Evolutionary conservation across 2,113 vertebrate genomes (phyloP).

Genomic region (Lepisosteus oculatus): DNA sequence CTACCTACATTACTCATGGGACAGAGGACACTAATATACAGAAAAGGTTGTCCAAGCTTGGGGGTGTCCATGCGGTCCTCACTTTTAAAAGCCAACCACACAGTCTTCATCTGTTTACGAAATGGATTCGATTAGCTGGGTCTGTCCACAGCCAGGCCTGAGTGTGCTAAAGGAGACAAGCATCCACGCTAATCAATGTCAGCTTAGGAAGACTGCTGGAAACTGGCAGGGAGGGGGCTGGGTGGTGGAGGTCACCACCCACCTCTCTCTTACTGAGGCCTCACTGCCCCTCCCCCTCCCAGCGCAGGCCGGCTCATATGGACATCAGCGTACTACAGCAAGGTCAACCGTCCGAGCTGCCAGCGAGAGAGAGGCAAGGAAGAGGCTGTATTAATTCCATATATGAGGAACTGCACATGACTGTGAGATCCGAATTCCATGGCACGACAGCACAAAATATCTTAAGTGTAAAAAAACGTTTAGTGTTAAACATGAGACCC

Average conservation of each 20-base stretch:
- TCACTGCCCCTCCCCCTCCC: neutral
- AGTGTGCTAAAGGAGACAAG: conserved; percentile 13
- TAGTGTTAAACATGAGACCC: no score
- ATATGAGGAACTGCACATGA: no score
- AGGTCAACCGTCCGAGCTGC: no score
- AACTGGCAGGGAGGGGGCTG: neutral
- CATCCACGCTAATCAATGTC: conserved; percentile 23
- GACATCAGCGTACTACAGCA: no score
- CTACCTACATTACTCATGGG: neutral
- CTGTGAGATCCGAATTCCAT: no score
- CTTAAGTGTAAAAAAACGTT: no score
- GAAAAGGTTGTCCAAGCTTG: neutral
- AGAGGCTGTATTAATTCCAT: no score
- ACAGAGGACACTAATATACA: no score
- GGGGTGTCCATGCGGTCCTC: no score
- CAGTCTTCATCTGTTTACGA: conserved; percentile 15
- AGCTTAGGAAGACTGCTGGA: neutral
- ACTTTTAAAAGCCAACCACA: neutral
- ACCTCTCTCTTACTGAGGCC: conserved; percentile 6
- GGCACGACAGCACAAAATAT: no score
- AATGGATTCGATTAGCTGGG: conserved; percentile 24
- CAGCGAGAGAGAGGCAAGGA: no score
- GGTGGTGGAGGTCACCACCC: neutral
- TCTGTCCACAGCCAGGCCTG: conserved; percentile 4
- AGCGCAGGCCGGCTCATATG: no score